Conservation (phyloP, 2,888 invertebrate species). For the Drosophila mimetica region DNA sequence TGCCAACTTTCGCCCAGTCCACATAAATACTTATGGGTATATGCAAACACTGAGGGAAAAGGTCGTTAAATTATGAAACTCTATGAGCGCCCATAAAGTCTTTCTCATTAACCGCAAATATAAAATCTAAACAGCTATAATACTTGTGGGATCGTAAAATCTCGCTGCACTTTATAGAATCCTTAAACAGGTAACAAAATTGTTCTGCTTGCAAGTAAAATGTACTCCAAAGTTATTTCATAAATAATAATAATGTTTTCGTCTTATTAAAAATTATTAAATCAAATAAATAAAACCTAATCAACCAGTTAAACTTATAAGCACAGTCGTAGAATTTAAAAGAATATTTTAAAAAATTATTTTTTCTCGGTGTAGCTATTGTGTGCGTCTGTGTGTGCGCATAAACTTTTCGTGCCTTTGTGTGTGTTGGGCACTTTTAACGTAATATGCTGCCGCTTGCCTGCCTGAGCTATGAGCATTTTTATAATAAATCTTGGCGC, state of each 20-base stretch:
- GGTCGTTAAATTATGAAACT: background rate
- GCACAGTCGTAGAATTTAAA: too few species aligned
- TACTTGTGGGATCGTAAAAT: background rate
- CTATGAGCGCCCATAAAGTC: background rate
- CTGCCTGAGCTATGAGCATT: constrained; percentile 77
- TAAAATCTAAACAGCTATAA: background rate
- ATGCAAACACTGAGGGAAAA: constrained; percentile 22
- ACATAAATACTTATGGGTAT: constrained; percentile 38
- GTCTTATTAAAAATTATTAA: background rate
- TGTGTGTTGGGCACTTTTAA: constrained; percentile 67
- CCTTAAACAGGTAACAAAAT: background rate
- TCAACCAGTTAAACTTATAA: too few species aligned
- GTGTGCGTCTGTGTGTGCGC: constrained; percentile 10
- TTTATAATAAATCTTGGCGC: constrained; percentile 80
- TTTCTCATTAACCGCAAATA: too few species aligned
- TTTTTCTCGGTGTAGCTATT: constrained; percentile 3
- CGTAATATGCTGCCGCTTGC: constrained; percentile 76
- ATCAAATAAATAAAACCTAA: too few species aligned
- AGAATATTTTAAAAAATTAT: background rate
- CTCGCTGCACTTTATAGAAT: background rate
- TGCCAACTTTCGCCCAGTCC: constrained; percentile 66
- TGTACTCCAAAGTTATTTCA: background rate
- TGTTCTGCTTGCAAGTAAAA: background rate
- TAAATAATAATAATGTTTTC: too few species aligned
- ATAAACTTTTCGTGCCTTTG: constrained; percentile 5